Percentiles rank a stretch among this genome's conserved stretches.
Conservation (phyloP, 2,113 vertebrate species). For the Eublepharis macularius region DNA sequence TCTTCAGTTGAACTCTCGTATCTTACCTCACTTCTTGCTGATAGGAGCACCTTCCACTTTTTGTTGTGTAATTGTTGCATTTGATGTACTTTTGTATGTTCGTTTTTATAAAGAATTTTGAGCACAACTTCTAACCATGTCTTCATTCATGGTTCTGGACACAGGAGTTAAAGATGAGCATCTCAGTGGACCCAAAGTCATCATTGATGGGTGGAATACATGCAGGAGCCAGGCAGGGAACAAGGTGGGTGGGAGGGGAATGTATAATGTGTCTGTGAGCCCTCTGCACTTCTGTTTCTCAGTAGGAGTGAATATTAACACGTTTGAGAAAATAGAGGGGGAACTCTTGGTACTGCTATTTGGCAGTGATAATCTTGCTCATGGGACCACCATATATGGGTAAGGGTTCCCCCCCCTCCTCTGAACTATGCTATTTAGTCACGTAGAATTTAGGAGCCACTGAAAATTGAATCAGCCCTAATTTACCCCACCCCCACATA, state of each 20-base stretch:
- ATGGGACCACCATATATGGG: no score
- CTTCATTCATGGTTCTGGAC: not conserved
- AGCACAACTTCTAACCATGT: not conserved
- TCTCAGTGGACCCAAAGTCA: not conserved
- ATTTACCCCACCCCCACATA: no score
- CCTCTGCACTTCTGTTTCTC: not conserved
- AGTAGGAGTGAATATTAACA: not conserved
- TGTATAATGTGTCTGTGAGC: not conserved
- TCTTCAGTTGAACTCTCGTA: not conserved
- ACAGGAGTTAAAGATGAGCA: not conserved
- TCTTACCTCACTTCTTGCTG: not conserved
- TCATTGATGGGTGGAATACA: not conserved
- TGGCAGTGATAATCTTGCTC: no score
- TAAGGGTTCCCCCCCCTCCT: no score
- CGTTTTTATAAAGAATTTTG: not conserved
- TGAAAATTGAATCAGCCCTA: no score
- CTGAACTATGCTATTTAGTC: no score
- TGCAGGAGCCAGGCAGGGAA: not conserved
- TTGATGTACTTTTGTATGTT: not conserved
- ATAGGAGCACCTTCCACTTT: not conserved
- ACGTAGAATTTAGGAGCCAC: no score
- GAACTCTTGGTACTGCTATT: no score
- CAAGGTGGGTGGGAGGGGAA: not conserved
- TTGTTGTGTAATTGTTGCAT: not conserved
- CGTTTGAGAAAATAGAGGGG: no score